Evolutionary conservation across 2,888 invertebrate genomes (phyloP).

Genomic region (Dichetophora obliterata): DNA sequence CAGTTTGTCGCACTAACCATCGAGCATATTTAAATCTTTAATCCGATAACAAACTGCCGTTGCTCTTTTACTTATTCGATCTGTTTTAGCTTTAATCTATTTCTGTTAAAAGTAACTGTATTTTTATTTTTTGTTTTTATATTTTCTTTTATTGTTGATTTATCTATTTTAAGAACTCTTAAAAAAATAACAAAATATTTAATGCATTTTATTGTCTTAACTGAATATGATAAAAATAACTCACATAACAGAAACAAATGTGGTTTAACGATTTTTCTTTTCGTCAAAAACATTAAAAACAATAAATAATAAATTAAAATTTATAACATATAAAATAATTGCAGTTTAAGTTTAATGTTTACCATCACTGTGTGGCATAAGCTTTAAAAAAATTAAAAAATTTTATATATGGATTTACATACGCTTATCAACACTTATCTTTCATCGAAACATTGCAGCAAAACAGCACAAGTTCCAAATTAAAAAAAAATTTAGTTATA

Average conservation of each 20-base stretch:
- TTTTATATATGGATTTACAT: no score
- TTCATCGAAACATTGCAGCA: no score
- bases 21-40: no score
- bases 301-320: constrained; percentile 16
- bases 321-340: not conserved
- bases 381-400: no score
- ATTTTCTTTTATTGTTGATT: constrained; percentile 34
- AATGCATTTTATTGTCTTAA: constrained; percentile 51
- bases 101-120: constrained; percentile 46
- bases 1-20: no score
- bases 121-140: constrained; percentile 33
- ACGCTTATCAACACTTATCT: no score
- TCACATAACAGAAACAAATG: not conserved
- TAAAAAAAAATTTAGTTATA: no score
- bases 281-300: constrained; percentile 7
- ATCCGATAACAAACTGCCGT: no score
- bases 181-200: constrained; percentile 35
- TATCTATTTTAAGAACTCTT: constrained; percentile 37
- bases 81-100: constrained; percentile 4
- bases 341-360: not conserved
- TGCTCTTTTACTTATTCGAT: not conserved
- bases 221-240: constrained; percentile 27
- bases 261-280: not conserved
- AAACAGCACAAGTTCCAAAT: no score
- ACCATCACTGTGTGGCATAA: no score